These are phyloP conservation scores for Leptodirus hochenwartii DNA, from an alignment of 2,888 invertebrate genomes.

Conservation along the genomic window DNA sequence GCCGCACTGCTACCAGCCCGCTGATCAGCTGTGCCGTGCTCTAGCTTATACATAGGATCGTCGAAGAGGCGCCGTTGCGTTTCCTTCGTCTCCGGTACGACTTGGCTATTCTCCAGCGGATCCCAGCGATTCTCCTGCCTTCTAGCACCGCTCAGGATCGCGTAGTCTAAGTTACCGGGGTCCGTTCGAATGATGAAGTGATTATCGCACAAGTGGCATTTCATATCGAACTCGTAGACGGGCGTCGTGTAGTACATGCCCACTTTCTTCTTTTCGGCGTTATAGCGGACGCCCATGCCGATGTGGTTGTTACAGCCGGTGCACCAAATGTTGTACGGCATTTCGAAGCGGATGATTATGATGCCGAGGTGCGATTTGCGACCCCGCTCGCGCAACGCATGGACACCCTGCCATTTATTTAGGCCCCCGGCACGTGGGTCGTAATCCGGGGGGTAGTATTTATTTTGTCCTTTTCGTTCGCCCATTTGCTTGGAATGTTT, in stretches of 20 bases:
- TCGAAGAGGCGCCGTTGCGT: constrained; percentile 75
- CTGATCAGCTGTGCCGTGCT: constrained; percentile 74
- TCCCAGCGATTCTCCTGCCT: constrained; percentile 98
- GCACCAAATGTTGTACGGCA: constrained; percentile 99
- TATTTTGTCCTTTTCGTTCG: constrained; percentile 94
- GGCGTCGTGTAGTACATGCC: constrained; percentile 99
- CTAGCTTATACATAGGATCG: constrained; percentile 96
- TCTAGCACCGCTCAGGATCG: constrained; percentile 84
- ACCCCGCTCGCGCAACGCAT: constrained; percentile 90
- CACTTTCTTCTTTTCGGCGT: constrained; percentile 78
- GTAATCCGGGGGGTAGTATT: constrained; percentile 98
- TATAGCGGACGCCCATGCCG: constrained; percentile 98
- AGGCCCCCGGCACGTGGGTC: constrained; percentile 88
- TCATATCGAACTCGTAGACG: constrained; percentile 96
- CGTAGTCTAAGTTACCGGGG: constrained; percentile 96
- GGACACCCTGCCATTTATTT: constrained; percentile 85
- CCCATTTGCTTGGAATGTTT: too few species aligned
- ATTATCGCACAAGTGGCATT: constrained; percentile 94
- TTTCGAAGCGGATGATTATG: constrained; percentile 91
- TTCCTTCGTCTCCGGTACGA: constrained; percentile 83
- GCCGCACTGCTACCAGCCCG: constrained; percentile 49
- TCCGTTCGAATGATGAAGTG: constrained; percentile 97
- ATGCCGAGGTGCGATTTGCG: constrained; percentile 92
- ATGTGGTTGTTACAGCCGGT: constrained; percentile 96
- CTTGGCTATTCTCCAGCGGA: constrained; percentile 86